These are phyloP conservation scores for Sigmodon hispidus DNA, from an alignment of 2,113 vertebrate genomes.

Conservation along the genomic window DNA sequence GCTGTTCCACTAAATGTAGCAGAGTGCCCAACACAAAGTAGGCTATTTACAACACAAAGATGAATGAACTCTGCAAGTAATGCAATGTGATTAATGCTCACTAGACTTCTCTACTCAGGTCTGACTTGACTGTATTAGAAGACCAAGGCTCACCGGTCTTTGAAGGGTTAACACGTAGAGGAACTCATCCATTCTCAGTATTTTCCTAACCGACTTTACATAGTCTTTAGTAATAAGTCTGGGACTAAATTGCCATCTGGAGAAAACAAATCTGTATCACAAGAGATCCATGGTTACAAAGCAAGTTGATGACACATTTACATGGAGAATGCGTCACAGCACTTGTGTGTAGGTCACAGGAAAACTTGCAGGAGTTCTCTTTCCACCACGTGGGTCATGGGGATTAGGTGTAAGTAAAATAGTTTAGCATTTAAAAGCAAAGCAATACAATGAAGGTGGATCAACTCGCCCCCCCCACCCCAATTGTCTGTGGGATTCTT, in stretches of 20 bases:
- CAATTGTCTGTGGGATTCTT: not conserved
- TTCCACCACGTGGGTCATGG: not conserved
- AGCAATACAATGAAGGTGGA: not conserved
- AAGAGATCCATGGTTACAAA: not conserved
- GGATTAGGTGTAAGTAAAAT: not conserved
- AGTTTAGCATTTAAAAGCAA: slow-evolving; percentile 1
- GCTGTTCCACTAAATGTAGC: not conserved
- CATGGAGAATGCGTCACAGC: not conserved
- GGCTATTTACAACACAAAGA: slow-evolving; percentile 23
- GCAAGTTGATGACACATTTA: not conserved
- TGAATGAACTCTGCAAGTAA: slow-evolving; percentile 51
- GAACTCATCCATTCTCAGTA: not conserved
- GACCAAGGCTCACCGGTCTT: not conserved
- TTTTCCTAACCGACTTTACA: not conserved
- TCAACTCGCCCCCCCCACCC: not conserved
- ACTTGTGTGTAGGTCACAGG: not conserved
- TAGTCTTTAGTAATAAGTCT: not conserved
- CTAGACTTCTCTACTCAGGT: slow-evolving; percentile 6
- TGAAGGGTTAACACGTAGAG: slow-evolving; percentile 25
- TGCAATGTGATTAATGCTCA: slow-evolving; percentile 19
- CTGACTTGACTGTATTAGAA: slow-evolving; percentile 19
- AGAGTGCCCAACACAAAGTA: not conserved
- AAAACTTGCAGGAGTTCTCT: not conserved
- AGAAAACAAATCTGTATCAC: not conserved
- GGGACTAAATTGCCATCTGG: not conserved